Percentiles rank a stretch among this genome's conserved stretches.
Conservation (phyloP, 2,113 vertebrate species). For the Pluvianellus socialis region DNA sequence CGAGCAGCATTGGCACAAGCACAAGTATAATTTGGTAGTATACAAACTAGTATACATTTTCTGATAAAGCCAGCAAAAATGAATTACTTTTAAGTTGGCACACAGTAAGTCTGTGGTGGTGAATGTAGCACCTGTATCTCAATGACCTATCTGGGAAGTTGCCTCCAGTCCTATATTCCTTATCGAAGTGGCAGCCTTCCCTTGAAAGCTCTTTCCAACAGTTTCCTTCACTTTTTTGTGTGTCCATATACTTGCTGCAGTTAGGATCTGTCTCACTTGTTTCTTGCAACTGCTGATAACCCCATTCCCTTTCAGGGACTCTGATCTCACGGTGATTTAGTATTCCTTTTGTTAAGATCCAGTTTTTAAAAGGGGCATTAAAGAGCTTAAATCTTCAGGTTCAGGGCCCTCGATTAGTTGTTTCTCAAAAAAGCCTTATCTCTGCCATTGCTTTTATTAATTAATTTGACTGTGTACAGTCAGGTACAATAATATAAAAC, state of each 20-base stretch:
- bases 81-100: neutral
- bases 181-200: fast-evolving
- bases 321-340: neutral
- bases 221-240: neutral
- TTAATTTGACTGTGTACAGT: neutral
- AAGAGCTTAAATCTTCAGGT: neutral
- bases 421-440: neutral
- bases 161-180: neutral
- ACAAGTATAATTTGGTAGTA: neutral
- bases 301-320: neutral
- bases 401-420: neutral
- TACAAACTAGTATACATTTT: neutral
- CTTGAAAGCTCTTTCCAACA: neutral
- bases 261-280: neutral
- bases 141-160: neutral
- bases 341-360: neutral
- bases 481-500: neutral
- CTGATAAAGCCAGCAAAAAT: neutral
- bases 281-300: neutral
- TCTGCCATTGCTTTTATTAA: neutral
- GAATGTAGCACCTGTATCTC: neutral
- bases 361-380: neutral
- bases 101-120: neutral
- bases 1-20: neutral
- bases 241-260: neutral